These are phyloP conservation scores for Sinohyriopsis cumingii DNA, from an alignment of 2,888 invertebrate species.

Conservation along the genomic window DNA sequence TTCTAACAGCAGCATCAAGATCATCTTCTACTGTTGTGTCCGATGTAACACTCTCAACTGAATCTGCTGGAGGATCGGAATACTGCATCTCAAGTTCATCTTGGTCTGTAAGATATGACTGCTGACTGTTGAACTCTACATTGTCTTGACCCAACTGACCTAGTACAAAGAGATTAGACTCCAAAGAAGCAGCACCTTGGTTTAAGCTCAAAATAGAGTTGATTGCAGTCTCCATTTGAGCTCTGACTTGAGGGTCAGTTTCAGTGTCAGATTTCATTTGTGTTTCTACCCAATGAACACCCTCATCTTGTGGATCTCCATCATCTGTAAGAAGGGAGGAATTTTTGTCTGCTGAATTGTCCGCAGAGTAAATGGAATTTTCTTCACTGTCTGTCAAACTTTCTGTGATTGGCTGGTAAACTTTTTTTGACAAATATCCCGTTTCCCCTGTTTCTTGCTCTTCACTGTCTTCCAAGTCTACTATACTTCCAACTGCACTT, in stretches of 20 bases:
- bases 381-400: slow-evolving; percentile 40
- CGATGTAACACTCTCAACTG: slow-evolving; percentile 13
- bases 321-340: slow-evolving; percentile 18
- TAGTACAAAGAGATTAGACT: no score
- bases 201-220: slow-evolving; percentile 82
- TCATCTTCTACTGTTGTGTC: slow-evolving; percentile 66
- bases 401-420: slow-evolving; percentile 43
- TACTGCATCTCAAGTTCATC: no score
- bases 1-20: slow-evolving; percentile 76
- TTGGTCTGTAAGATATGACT: no score
- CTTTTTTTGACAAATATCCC: not conserved
- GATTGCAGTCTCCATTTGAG: slow-evolving; percentile 84
- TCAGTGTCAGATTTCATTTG: slow-evolving; percentile 27
- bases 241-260: slow-evolving; percentile 40
- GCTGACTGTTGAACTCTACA: no score
- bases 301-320: slow-evolving; percentile 2
- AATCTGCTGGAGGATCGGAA: slow-evolving; percentile 14
- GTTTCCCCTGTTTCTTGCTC: no score
- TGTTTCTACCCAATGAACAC: slow-evolving; percentile 6
- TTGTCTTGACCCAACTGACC: no score
- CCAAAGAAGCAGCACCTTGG: slow-evolving; percentile 17
- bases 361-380: slow-evolving; percentile 35
- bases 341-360: slow-evolving; percentile 22
- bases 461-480: no score
- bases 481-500: no score